Evolutionary conservation across 1,140 invertebrate species (phyloP).

Genomic region (Calycopis cecrops): DNA sequence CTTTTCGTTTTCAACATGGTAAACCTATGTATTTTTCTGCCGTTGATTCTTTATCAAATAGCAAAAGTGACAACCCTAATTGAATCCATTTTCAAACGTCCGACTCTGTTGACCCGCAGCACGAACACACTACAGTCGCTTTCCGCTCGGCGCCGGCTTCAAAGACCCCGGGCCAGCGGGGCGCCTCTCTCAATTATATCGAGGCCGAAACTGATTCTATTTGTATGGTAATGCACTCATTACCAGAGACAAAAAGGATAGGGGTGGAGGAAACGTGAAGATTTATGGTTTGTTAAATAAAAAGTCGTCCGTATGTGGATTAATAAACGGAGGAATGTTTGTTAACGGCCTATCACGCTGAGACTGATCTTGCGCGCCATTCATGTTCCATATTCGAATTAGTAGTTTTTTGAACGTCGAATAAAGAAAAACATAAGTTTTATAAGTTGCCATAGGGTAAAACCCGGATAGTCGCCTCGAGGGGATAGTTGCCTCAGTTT

Average conservation of each 20-base stretch:
- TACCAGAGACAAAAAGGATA: conserved; percentile 7
- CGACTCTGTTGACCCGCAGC: too few relatives aligned
- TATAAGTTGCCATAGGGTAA: background rate
- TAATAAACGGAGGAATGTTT: conserved; percentile 1
- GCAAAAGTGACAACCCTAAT: too few relatives aligned
- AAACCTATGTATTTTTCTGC: too few relatives aligned
- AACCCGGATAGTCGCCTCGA: too few relatives aligned
- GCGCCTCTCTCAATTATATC: conserved; percentile 7
- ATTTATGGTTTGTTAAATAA: conserved; percentile 12
- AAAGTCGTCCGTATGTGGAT: conserved; percentile 4
- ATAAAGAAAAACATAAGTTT: background rate
- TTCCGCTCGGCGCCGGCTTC: background rate
- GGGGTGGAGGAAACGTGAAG: background rate
- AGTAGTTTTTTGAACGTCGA: background rate
- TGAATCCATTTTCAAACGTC: too few relatives aligned
- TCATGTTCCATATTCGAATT: too few relatives aligned
- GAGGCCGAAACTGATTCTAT: conserved; percentile 8
- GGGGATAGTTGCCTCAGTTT: too few relatives aligned
- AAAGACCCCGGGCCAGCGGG: background rate
- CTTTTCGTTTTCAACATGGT: too few relatives aligned
- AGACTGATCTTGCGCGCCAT: background rate
- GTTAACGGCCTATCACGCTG: conserved; percentile 4
- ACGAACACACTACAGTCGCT: background rate
- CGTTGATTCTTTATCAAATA: too few relatives aligned
- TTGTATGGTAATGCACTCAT: conserved; percentile 9